A percentile compares a stretch with the other conserved stretches of the same genome.
Conservation (phyloP, 2,888 invertebrate genomes). For the Tipula confusa region DNA sequence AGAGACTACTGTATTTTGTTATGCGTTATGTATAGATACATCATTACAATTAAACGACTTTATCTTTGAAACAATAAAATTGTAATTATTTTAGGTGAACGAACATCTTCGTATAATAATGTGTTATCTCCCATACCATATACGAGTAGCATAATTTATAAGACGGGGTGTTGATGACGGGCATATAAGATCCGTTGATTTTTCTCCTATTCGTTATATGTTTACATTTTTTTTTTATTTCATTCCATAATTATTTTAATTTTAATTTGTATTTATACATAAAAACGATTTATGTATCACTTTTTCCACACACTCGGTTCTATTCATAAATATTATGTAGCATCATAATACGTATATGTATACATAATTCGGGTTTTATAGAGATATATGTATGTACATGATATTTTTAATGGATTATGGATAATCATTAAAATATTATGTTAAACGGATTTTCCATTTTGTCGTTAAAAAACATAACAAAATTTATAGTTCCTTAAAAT, state of each 20-base stretch:
- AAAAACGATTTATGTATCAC: not conserved
- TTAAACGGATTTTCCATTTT: conserved; percentile 5
- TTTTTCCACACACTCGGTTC: not conserved
- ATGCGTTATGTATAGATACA: not conserved
- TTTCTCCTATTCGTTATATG: not conserved
- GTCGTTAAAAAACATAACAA: not conserved
- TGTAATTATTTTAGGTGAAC: conserved; percentile 25
- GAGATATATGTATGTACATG: not conserved
- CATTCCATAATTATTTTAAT: not conserved
- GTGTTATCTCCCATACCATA: not conserved
- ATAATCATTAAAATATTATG: conserved; percentile 25
- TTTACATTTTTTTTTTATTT: not conserved
- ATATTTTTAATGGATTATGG: conserved; percentile 6
- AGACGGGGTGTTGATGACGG: not conserved
- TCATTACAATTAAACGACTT: conserved; percentile 3
- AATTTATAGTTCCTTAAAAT: not conserved
- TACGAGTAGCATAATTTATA: no score
- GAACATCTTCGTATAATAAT: not conserved
- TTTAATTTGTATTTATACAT: not conserved
- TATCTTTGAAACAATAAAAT: not conserved
- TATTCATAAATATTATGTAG: not conserved
- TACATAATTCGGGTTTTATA: not conserved
- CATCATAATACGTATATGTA: not conserved
- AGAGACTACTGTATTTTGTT: no score
- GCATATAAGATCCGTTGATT: not conserved